phyloP scores from a whole-genome alignment of 2,113 vertebrate genomes.

The Nematolebias whitei region DNA sequence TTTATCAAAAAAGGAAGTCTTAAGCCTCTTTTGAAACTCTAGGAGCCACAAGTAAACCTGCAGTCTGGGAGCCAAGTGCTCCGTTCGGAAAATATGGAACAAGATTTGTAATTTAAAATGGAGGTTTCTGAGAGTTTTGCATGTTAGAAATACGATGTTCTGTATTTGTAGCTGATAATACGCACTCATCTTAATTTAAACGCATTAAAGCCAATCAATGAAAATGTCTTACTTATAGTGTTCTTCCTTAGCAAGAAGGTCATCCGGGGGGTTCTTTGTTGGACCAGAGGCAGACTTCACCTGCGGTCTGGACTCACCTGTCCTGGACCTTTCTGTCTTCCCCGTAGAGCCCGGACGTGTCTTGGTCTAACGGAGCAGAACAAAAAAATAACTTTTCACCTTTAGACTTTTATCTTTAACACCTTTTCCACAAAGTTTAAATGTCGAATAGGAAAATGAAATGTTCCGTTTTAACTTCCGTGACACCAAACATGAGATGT shows the following conservation, averaged over 20 bases:
- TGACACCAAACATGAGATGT: neutral
- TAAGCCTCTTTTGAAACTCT: no score
- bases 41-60: no score
- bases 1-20: no score
- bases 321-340: conserved; percentile 39
- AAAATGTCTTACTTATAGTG: conserved; percentile 84
- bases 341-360: conserved; percentile 38
- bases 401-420: no score
- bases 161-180: no score
- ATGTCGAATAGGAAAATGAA: neutral
- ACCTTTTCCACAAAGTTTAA: neutral
- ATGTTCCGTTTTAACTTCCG: neutral
- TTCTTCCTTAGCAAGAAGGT: conserved; percentile 83
- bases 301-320: conserved; percentile 10
- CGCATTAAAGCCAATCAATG: neutral
- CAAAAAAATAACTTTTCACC: no score
- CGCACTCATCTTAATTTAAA: no score
- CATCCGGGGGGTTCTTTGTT: conserved; percentile 49
- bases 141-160: no score
- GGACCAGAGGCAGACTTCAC: conserved; percentile 51
- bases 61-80: no score
- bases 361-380: conserved; percentile 50
- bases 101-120: no score
- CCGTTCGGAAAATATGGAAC: no score
- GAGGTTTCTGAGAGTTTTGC: no score